A percentile compares a stretch with the other conserved stretches of the same genome.
These are phyloP conservation scores for Pyxicephalus adspersus DNA, from an alignment of 2,113 vertebrate genomes.

Conservation along the genomic window DNA sequence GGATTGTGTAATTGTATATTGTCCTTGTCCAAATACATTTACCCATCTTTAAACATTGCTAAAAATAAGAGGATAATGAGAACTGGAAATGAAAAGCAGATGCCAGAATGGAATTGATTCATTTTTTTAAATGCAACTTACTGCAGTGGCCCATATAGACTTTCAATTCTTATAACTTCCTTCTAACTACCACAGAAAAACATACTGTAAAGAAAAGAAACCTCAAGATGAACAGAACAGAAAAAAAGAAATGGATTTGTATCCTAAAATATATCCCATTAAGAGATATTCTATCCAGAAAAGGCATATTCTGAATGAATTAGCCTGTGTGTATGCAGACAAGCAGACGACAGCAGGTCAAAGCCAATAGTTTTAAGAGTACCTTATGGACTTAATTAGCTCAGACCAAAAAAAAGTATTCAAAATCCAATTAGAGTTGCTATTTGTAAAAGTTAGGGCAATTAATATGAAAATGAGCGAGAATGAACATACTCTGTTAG, in stretches of 20 bases:
- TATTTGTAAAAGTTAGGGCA: conserved; percentile 65
- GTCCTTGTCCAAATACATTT: conserved; percentile 4
- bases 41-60: conserved; percentile 21
- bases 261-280: conserved; percentile 30
- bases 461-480: conserved; percentile 56
- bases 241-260: conserved; percentile 26
- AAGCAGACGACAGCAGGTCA: conserved; percentile 58
- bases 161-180: conserved; percentile 24
- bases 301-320: conserved; percentile 58
- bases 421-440: conserved; percentile 65
- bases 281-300: conserved; percentile 56
- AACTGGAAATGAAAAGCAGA: conserved; percentile 25
- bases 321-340: conserved; percentile 61
- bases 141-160: conserved; percentile 23
- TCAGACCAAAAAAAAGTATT: conserved; percentile 60
- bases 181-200: conserved; percentile 23
- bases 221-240: conserved; percentile 2
- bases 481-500: conserved; percentile 55
- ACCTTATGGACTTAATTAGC: conserved; percentile 66
- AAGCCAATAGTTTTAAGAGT: conserved; percentile 35
- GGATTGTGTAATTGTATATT: conserved; percentile 13
- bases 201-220: conserved; percentile 16
- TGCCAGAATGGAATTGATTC: conserved; percentile 14
- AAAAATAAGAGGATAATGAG: conserved; percentile 25
- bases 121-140: conserved; percentile 4